Percentiles rank a stretch among this genome's conserved stretches.
phyloP scores from a whole-genome alignment of 1,140 invertebrate species.

The Ceratina japonica region DNA sequence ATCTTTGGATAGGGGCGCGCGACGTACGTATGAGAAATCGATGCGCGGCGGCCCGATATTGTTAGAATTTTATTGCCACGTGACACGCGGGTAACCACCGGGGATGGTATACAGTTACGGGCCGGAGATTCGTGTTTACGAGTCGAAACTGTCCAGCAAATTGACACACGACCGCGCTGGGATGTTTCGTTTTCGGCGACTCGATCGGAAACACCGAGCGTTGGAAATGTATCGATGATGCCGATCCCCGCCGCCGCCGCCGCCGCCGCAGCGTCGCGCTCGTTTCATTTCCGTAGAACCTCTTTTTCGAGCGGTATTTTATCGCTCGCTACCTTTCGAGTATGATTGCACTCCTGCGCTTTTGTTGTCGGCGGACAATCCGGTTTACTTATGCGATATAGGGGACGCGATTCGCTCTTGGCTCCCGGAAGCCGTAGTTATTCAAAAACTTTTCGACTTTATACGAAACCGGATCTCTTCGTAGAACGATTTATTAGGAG shows the following conservation, averaged over 20 bases:
- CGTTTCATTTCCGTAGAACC: conserved; percentile 36
- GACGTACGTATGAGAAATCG: conserved; percentile 37
- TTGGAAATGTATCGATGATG: conserved; percentile 19
- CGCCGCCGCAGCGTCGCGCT: neutral
- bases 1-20: conserved; percentile 23
- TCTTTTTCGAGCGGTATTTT: conserved; percentile 10
- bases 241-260: no score
- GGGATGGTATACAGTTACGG: conserved; percentile 48
- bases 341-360: conserved; percentile 22
- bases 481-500: neutral
- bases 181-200: conserved; percentile 39
- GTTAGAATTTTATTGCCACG: conserved; percentile 62
- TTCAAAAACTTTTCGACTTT: neutral
- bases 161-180: conserved; percentile 54
- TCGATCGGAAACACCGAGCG: conserved; percentile 32
- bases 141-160: conserved; percentile 56
- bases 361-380: conserved; percentile 8
- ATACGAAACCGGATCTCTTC: neutral
- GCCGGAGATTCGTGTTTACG: conserved; percentile 54
- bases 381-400: conserved; percentile 1
- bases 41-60: conserved; percentile 45
- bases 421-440: no score
- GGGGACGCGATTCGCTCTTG: conserved; percentile 6
- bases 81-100: conserved; percentile 54
- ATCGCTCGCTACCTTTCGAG: conserved; percentile 15